phyloP scores from a whole-genome alignment of 2,113 vertebrate species.

The Noturus placidus region DNA sequence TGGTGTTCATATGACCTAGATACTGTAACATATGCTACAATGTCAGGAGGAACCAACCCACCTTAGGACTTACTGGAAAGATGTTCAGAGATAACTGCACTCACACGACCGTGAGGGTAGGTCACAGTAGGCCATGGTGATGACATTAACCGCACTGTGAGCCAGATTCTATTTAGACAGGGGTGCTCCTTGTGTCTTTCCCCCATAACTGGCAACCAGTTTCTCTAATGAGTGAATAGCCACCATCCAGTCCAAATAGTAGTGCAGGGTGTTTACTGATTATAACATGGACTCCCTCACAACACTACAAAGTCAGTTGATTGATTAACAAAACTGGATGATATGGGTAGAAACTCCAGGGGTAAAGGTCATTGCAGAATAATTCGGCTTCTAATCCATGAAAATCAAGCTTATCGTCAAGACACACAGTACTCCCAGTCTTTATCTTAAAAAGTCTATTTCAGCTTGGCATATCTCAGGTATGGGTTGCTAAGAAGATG shows the following conservation, averaged over 20 bases:
- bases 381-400: background rate
- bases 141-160: background rate
- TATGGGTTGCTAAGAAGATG: background rate
- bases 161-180: background rate
- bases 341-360: background rate
- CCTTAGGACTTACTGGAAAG: background rate
- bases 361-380: background rate
- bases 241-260: background rate
- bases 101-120: too few relatives aligned
- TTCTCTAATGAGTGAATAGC: background rate
- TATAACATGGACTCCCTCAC: background rate
- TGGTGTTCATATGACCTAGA: background rate
- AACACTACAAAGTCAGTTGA: background rate
- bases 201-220: background rate
- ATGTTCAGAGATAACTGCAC: background rate
- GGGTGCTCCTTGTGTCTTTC: background rate
- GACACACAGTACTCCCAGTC: background rate
- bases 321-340: background rate
- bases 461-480: background rate
- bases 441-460: background rate
- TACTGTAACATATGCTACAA: background rate
- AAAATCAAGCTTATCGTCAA: background rate
- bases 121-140: background rate
- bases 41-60: background rate
- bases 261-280: background rate